Percentiles rank a stretch among this genome's conserved stretches.
Conservation (phyloP, 2,888 invertebrate genomes). For the Auanema freiburgensis region DNA sequence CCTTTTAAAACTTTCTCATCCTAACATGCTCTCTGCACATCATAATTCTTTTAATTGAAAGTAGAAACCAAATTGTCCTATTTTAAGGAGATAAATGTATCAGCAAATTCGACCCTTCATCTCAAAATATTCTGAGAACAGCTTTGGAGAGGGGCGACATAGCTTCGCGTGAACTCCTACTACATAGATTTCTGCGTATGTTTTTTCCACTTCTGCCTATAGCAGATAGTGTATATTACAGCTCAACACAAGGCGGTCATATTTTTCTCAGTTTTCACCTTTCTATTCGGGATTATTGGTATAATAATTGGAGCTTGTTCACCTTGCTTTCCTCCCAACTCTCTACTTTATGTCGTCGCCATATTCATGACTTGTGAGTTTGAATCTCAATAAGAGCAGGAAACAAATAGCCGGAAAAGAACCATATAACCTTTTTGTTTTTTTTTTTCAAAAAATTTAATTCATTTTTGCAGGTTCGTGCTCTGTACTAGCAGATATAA, state of each 20-base stretch:
- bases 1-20: too few species aligned
- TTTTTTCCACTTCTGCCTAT: too few species aligned
- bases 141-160: constrained; percentile 38
- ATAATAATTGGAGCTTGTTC: constrained; percentile 44
- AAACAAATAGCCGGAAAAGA: too few species aligned
- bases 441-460: background rate
- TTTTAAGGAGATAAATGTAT: constrained; percentile 35
- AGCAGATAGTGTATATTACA: constrained; percentile 19
- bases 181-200: constrained; percentile 49
- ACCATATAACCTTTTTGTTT: background rate
- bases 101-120: constrained; percentile 41
- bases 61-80: background rate
- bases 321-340: constrained; percentile 52
- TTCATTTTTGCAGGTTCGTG: constrained; percentile 33
- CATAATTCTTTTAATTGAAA: background rate
- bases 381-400: background rate
- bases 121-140: constrained; percentile 28
- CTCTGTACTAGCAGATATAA: constrained; percentile 42
- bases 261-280: constrained; percentile 49
- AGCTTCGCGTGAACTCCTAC: constrained; percentile 30
- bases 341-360: constrained; percentile 45
- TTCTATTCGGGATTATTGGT: constrained; percentile 44
- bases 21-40: background rate
- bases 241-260: constrained; percentile 53
- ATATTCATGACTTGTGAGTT: constrained; percentile 46